Evolutionary conservation across 2,888 invertebrate species (phyloP), one percentile per base, ranked within the genome.

Genomic region (Heliconius cydno): DNA sequence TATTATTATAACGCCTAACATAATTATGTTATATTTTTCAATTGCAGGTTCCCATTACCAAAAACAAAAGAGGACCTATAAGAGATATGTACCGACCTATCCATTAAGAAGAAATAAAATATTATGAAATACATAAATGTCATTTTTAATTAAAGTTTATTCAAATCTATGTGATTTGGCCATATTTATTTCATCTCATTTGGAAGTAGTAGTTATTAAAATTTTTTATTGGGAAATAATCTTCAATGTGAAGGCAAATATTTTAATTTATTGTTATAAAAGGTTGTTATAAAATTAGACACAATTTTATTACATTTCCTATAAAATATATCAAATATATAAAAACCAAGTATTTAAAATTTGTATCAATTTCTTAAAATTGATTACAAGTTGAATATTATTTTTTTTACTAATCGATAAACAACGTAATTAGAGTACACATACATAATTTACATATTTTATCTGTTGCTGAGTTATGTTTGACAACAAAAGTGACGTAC

Each of bases 401-500:
- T 25, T 74, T 57, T 15, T 15, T 41, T 30, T 7, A 7, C 7
- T 46, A 34, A 46, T 52, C 30, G n/a, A 67, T 76, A n/a, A 63
- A 25, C 34, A 34, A 34, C 34, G 34, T 34, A 34, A 34, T 34
- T 34, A 34, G 34, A 34, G 34, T 34, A 34, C 34, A 34, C 34
- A 34, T 7, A 34, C 34, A 34, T 34, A 34, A 34, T 34, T 34
- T 34, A 52, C 52, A 30, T 76, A 19, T 66, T 10, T 41, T 52
- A 68, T 76, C 68, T 75, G 34, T 57, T 15, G 28, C 15, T 76
- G 38, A 76, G 76, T 76, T 79, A 63, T 79, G 71, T 79, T 76
- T 79, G 71, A 70, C 70, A 71, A 76, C 63, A 65, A 63, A 19
- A 63, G 41, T 77, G 79, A 73, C 66, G 13, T 67, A 68, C 10